Conservation (phyloP, 2,888 invertebrate genomes). For the Cybosia mesomella region DNA sequence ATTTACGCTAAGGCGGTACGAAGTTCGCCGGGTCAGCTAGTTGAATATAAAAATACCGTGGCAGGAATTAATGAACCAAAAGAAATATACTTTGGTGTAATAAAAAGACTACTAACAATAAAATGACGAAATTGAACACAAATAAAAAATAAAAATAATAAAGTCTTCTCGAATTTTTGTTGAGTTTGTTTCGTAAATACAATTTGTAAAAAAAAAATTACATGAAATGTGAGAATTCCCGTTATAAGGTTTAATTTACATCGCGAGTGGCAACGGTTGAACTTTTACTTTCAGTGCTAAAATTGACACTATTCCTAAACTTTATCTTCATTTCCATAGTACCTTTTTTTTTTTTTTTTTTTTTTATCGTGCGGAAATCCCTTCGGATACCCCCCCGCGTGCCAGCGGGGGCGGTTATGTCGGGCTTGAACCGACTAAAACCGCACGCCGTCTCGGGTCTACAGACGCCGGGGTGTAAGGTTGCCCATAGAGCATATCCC, state of each 20-base stretch:
- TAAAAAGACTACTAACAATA: conserved; percentile 36
- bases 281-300: background rate
- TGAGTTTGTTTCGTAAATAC: conserved; percentile 35
- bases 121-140: conserved; percentile 45
- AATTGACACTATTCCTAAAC: background rate
- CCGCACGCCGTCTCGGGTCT: too few species aligned
- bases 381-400: too few species aligned
- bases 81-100: conserved; percentile 31
- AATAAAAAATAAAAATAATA: conserved; percentile 48
- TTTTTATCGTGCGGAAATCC: too few species aligned
- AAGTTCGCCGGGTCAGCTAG: too few species aligned
- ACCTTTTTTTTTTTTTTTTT: background rate
- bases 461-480: too few species aligned
- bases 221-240: background rate
- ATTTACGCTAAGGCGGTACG: too few species aligned
- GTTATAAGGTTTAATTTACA: background rate
- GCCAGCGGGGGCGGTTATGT: too few species aligned
- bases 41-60: background rate
- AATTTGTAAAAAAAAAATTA: background rate
- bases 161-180: conserved; percentile 37
- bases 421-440: too few species aligned
- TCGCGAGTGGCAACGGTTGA: background rate
- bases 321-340: background rate
- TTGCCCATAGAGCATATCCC: too few species aligned
- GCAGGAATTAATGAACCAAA: conserved; percentile 24